Evolutionary conservation across 1,140 invertebrate species (phyloP), one percentile per base, ranked within the genome.

Genomic region (Lordiphosa stackelbergi): DNA sequence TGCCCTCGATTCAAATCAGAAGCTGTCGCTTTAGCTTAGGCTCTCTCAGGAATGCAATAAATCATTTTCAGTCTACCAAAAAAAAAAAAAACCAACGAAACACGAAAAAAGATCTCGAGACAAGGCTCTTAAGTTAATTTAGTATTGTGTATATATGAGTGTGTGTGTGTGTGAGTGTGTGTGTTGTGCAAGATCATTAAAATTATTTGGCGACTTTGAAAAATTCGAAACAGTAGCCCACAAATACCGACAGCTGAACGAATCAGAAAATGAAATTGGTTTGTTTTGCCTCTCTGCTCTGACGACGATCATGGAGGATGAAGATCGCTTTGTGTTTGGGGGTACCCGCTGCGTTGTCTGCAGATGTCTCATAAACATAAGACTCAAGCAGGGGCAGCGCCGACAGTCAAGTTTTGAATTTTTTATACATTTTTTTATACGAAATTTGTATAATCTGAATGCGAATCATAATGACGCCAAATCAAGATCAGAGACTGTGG

Each of bases 181-280:
- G 16, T 47, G 62, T 63, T 66, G 65, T 69, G 66, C 51, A 60
- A 63, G 66, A 66, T 63, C 55, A 62, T 60, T 69, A 45, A 73
- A 66, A 79, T 68, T 79, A 68, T 60, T 70, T 66, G 66, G 58
- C 71, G 60, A 79, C 66, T 68, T 71, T 66, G 73, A 71, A 56
- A 66, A 70, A 75, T 81, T 55, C 71, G 71, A 79, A 81, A 79
- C 75, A 81, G 75, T 81, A 81, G 75, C 79, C 62, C 56, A 60
- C 63, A 83, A 81, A 81, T 72, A 69, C 77, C 77, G 69, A 83
- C 68, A 83, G 77, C 77, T 73, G 78, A 81, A 81, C 77, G 77
- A 81, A 79, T 79, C 71, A 59, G 16, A 41, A 58, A 79, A 74
- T 74, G 52, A 54, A 79, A 70, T 81, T 60, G 70, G 58, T 52